Percentiles rank a stretch among this genome's conserved stretches.
These are phyloP conservation scores for Molothrus ater DNA, from an alignment of 2,797 vertebrate genomes.

Conservation along the genomic window DNA sequence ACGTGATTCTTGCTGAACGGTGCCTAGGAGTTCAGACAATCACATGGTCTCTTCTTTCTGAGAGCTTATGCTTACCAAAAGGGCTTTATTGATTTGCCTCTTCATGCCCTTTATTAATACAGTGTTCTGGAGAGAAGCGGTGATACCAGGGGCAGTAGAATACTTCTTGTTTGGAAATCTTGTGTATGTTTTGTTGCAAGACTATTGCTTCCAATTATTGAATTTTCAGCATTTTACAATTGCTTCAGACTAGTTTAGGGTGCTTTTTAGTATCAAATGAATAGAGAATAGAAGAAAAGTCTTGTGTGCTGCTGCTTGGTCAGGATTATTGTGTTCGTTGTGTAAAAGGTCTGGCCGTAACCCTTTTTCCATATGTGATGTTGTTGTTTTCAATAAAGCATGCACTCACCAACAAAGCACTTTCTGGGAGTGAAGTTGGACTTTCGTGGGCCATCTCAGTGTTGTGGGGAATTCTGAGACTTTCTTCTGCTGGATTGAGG, in stretches of 20 bases:
- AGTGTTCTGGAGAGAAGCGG: background rate
- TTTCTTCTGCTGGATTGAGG: background rate
- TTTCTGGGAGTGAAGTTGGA: background rate
- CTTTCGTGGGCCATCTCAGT: background rate
- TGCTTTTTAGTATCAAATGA: background rate
- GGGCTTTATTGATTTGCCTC: background rate
- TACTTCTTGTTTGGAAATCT: background rate
- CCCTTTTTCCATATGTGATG: background rate
- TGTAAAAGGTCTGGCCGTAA: background rate
- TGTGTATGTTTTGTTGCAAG: background rate
- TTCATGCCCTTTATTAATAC: background rate
- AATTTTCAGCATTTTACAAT: background rate
- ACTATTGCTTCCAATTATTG: background rate
- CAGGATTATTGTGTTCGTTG: background rate
- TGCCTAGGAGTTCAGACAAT: background rate
- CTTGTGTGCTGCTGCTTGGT: background rate
- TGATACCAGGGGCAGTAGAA: background rate
- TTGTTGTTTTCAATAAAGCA: background rate
- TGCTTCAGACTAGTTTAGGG: background rate
- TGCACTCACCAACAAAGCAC: background rate
- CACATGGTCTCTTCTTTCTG: background rate
- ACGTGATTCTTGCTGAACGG: fast-evolving
- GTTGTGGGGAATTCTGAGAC: background rate
- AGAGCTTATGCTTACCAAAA: background rate
- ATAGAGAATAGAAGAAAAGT: background rate